Percentiles rank a stretch among this genome's conserved stretches.
Evolutionary conservation across 2,113 vertebrate genomes (phyloP).

Genomic region (Spheniscus mendiculus): DNA sequence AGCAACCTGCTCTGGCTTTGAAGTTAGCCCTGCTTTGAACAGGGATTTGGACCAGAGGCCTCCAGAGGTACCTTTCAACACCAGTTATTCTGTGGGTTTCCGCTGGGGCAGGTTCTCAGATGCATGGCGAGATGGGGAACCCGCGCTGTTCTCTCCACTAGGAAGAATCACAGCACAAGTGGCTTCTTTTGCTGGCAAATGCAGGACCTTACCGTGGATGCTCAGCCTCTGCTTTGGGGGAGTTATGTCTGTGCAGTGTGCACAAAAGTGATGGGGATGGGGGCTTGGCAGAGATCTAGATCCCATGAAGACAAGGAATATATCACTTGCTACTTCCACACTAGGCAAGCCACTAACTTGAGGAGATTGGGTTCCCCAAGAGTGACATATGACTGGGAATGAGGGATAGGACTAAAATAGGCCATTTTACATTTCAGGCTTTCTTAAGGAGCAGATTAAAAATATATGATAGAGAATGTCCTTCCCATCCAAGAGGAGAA

Average conservation of each 20-base stretch:
- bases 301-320: neutral
- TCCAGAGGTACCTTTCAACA: neutral
- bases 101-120: neutral
- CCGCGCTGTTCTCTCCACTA: neutral
- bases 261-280: neutral
- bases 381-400: neutral
- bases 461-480: neutral
- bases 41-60: neutral
- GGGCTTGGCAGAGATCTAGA: neutral
- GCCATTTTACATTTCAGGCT: neutral
- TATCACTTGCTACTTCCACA: neutral
- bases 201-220: neutral
- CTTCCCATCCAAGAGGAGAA: neutral
- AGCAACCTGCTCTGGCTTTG: neutral
- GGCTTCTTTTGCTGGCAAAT: neutral
- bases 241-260: neutral
- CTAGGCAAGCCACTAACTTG: neutral
- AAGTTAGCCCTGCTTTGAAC: neutral
- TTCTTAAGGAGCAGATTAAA: conserved; percentile 1
- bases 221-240: neutral
- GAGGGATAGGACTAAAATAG: neutral
- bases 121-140: neutral
- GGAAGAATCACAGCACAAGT: neutral
- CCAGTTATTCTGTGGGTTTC: neutral
- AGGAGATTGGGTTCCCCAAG: neutral